Conservation (phyloP, 2,797 vertebrate species). For the Brachymystax lenok region DNA sequence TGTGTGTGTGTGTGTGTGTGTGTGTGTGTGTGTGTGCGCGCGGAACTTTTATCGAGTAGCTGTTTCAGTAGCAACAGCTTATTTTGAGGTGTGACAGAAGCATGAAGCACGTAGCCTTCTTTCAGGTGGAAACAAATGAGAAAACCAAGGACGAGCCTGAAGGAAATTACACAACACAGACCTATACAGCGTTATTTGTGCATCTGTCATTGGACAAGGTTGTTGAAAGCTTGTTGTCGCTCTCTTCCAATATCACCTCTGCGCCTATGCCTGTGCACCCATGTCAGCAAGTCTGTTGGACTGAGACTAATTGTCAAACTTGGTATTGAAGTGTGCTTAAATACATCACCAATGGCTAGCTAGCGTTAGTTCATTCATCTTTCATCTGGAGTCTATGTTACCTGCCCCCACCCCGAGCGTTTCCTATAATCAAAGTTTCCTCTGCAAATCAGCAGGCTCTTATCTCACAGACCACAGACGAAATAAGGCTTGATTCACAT, state of each 20-base stretch:
- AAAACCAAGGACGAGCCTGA: slow-evolving; percentile 53
- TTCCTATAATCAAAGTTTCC: slow-evolving; percentile 38
- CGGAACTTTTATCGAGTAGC: slow-evolving; percentile 26
- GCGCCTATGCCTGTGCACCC: slow-evolving; percentile 20
- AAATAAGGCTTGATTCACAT: slow-evolving; percentile 33
- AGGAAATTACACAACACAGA: slow-evolving; percentile 32
- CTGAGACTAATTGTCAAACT: slow-evolving; percentile 22
- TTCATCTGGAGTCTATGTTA: slow-evolving; percentile 47
- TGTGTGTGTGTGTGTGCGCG: neutral
- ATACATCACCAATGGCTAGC: slow-evolving; percentile 36
- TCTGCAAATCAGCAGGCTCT: slow-evolving; percentile 24
- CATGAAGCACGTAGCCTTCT: slow-evolving; percentile 45
- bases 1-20: neutral
- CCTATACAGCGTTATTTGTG: slow-evolving; percentile 44
- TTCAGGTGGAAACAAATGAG: slow-evolving; percentile 54
- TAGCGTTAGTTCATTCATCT: slow-evolving; percentile 28
- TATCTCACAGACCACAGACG: slow-evolving; percentile 25
- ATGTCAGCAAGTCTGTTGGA: slow-evolving; percentile 28
- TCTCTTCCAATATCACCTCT: slow-evolving; percentile 35
- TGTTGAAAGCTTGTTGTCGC: slow-evolving; percentile 41
- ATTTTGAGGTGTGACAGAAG: slow-evolving; percentile 49
- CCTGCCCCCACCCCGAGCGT: neutral
- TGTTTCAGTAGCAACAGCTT: slow-evolving; percentile 56
- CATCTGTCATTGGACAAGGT: slow-evolving; percentile 54
- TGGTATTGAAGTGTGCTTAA: slow-evolving; percentile 28